Conservation (phyloP, 2,797 vertebrate species). For the Pseudochromis fuscus region DNA sequence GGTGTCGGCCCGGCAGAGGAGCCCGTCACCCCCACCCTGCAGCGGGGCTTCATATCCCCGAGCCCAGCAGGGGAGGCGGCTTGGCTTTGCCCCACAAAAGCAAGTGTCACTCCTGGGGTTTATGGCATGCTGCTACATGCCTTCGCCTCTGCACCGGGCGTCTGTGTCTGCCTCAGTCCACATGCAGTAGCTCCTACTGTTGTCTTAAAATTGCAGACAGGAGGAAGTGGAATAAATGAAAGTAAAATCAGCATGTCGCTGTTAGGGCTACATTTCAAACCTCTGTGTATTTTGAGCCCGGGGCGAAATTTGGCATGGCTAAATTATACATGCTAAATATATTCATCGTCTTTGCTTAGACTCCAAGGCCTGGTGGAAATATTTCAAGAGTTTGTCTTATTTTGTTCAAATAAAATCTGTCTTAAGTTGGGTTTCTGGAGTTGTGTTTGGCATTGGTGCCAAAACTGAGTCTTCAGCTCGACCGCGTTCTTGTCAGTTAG, state of each 20-base stretch:
- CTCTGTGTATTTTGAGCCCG: conserved; percentile 7
- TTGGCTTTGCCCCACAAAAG: conserved; percentile 63
- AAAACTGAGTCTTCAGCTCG: not conserved
- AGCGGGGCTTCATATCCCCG: conserved; percentile 69
- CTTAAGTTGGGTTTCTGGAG: conserved; percentile 9
- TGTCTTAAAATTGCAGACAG: conserved; percentile 17
- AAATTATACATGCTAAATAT: too few species aligned
- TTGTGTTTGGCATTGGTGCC: conserved; percentile 13
- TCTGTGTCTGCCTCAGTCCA: conserved; percentile 7
- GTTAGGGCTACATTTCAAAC: conserved; percentile 13
- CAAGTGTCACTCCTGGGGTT: conserved; percentile 66
- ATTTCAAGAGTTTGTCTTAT: conserved; percentile 10
- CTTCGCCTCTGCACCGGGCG: conserved; percentile 41
- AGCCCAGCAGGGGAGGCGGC: conserved; percentile 58
- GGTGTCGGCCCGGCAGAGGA: conserved; percentile 34
- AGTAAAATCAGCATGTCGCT: conserved; percentile 3
- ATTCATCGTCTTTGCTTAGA: too few species aligned
- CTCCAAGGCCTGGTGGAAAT: conserved; percentile 17
- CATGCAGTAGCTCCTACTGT: conserved; percentile 7
- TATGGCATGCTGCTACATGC: conserved; percentile 74
- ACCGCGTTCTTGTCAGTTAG: not conserved
- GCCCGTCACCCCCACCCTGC: conserved; percentile 43
- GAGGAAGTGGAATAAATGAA: not conserved
- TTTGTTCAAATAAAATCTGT: conserved; percentile 21
- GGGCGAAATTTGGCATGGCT: conserved; percentile 19